These are phyloP conservation scores for Drosophila neotestacea DNA, from an alignment of 2,888 invertebrate species.

Conservation along the genomic window DNA sequence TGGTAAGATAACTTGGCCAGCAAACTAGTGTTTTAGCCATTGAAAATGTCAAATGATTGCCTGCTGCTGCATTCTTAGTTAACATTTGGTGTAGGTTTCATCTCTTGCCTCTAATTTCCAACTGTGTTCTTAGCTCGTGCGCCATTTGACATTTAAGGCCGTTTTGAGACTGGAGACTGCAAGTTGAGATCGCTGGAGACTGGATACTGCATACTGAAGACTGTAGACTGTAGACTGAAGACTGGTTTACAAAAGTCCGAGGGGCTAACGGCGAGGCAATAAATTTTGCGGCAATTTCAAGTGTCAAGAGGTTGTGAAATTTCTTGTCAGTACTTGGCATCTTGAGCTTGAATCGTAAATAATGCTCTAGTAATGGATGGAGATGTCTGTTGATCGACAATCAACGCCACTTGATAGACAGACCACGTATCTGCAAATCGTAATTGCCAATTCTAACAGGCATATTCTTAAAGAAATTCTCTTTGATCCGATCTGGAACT, in stretches of 20 bases:
- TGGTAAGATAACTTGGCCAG: slow-evolving; percentile 13
- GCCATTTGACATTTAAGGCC: slow-evolving; percentile 59
- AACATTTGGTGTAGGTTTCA: slow-evolving; percentile 46
- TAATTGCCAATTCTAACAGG: slow-evolving; percentile 58
- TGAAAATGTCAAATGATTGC: slow-evolving; percentile 58
- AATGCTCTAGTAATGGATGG: slow-evolving; percentile 71
- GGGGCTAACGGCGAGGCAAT: slow-evolving; percentile 55
- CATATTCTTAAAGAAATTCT: slow-evolving; percentile 44
- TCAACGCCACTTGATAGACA: slow-evolving; percentile 57
- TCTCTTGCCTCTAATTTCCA: slow-evolving; percentile 39
- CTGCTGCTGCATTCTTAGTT: slow-evolving; percentile 44
- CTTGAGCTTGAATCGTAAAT: slow-evolving; percentile 80
- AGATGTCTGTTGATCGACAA: slow-evolving; percentile 47
- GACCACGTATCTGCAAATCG: slow-evolving; percentile 41
- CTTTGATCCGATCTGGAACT: slow-evolving; percentile 21
- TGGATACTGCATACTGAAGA: slow-evolving; percentile 5
- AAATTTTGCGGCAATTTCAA: slow-evolving; percentile 69
- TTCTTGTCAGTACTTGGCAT: slow-evolving; percentile 70
- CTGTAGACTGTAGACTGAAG: slow-evolving; percentile 25
- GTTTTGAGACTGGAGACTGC: slow-evolving; percentile 30
- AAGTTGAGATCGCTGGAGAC: not conserved
- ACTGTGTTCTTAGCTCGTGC: slow-evolving; percentile 61
- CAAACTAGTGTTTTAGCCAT: slow-evolving; percentile 9
- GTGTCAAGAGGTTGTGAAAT: slow-evolving; percentile 75
- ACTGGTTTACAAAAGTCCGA: slow-evolving; percentile 52